Base-by-base conservation (phyloP, 2,797 vertebrate species). In the Alfaro cultratus region DNA sequence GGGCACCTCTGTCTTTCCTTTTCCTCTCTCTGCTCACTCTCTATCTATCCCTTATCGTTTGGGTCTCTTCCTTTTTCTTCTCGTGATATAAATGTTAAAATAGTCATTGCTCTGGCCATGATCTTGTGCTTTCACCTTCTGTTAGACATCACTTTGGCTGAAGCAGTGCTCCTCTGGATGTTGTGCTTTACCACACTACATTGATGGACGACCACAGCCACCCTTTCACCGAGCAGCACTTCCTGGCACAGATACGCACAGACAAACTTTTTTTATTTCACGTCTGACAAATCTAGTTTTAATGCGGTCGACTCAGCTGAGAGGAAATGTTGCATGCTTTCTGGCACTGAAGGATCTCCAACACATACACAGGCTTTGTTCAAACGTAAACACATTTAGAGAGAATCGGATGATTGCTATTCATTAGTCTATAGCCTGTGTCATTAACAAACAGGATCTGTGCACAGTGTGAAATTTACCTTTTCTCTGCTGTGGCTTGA, bases 391-490 rank as follows among this genome's bases (percentile, higher is more conserved):
- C 84, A 39, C 79, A 83, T 94, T 91, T 79, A 55, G 71, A 73
- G 81, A 78, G 81, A 82, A 77, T 81, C 73, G 88, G 83, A 92
- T 83, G 76, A 87, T 87, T 89, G 49, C 81, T 89, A 90, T 93
- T 83, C 87, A 93, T 92, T 87, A 83, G 85, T 81, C 79, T 80
- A 45, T 76, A 78, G 77, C 74, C 57, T 49, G 77, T 85, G 83
- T 87, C 87, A 82, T 55, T 90, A 71, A 53, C 67, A 82, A 85
- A 83, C 83, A 83, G 83, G 87, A 91, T 93, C 82, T 83, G 79
- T 86, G 80, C 88, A 80, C 83, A 85, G 88, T 85, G 84, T 94
- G 94, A 94, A 93, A 94, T 92, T 39, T 82, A 89, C 84, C 87
- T 91, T 92, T 94, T 94, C 84, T 89, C 43, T 21, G 72, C 76